Conservation (phyloP, 2,888 invertebrate genomes). For the Eilema caniola region DNA sequence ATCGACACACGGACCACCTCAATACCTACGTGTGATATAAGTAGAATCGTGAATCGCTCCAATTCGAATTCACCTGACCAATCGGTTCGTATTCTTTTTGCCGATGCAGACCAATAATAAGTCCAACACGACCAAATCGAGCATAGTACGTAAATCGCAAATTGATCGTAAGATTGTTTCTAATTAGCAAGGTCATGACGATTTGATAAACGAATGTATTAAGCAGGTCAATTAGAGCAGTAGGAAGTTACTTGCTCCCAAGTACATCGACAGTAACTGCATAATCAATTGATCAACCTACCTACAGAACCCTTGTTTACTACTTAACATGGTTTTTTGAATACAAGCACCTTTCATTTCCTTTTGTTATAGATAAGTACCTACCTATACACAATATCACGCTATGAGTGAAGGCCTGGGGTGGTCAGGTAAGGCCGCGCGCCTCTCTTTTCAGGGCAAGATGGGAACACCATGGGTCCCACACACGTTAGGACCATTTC, state of each 20-base stretch:
- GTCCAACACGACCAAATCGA: neutral
- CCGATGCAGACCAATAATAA: too few relatives aligned
- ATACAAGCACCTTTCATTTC: neutral
- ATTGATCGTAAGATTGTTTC: neutral
- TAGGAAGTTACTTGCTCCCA: neutral
- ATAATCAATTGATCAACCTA: neutral
- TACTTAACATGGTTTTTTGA: neutral
- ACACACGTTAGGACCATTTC: too few relatives aligned
- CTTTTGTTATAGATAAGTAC: neutral
- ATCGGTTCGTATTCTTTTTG: too few relatives aligned
- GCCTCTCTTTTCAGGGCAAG: too few relatives aligned
- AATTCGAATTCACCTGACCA: too few relatives aligned
- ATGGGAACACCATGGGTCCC: too few relatives aligned
- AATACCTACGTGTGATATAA: too few relatives aligned
- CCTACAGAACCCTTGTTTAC: neutral
- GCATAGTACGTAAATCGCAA: neutral
- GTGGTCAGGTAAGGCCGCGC: too few relatives aligned
- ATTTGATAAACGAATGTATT: neutral
- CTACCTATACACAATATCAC: too few relatives aligned
- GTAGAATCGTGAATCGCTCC: too few relatives aligned
- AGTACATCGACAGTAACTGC: neutral
- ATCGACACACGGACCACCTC: too few relatives aligned
- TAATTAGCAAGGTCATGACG: neutral
- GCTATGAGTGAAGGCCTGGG: too few relatives aligned
- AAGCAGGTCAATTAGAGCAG: slow-evolving; percentile 1